Conservation (phyloP, 2,797 vertebrate species). For the Aythya fuligula region DNA sequence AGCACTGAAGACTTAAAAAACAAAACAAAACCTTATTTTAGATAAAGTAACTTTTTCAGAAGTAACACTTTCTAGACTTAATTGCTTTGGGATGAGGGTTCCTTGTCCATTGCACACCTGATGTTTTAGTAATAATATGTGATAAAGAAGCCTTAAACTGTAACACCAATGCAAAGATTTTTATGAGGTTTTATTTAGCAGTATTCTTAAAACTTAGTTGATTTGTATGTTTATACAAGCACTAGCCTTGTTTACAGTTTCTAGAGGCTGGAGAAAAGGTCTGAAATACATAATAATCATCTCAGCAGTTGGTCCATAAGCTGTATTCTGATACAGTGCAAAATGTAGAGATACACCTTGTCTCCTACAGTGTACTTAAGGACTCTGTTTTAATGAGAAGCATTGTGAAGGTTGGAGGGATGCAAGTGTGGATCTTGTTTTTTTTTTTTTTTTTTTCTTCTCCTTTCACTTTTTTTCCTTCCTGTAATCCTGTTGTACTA, state of each 20-base stretch:
- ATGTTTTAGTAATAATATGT: neutral
- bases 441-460: no score
- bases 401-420: neutral
- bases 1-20: neutral
- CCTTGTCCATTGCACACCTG: neutral
- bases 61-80: neutral
- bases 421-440: neutral
- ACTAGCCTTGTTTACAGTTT: neutral
- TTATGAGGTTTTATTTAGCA: neutral
- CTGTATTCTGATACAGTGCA: neutral
- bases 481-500: neutral
- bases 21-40: neutral
- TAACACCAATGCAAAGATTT: neutral
- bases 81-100: no score
- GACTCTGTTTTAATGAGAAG: neutral
- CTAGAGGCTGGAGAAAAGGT: neutral
- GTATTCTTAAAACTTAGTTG: neutral
- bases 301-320: neutral
- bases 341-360: neutral
- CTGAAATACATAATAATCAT: neutral
- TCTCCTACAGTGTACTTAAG: neutral
- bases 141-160: neutral
- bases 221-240: neutral
- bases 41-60: neutral
- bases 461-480: neutral